These are phyloP conservation scores for Drosophila quinaria DNA, from an alignment of 2,888 invertebrate genomes.

Conservation along the genomic window DNA sequence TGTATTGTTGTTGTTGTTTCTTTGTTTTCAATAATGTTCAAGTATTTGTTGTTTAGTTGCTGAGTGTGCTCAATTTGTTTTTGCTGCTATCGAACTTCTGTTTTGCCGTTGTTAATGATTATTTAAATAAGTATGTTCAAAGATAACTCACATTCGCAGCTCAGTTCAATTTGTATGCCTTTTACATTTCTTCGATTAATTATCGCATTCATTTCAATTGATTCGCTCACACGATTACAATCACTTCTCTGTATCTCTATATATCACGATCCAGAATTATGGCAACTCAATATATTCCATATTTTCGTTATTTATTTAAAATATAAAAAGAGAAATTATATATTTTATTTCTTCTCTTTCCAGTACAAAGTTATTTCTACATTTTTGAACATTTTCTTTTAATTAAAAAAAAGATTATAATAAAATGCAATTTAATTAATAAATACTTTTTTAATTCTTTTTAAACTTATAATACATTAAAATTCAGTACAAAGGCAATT, in stretches of 20 bases:
- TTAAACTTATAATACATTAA: too few species aligned
- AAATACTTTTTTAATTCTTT: too few species aligned
- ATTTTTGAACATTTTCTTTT: too few species aligned
- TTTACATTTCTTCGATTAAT: conserved; percentile 14
- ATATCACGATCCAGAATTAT: not conserved
- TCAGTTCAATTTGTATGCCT: conserved; percentile 14
- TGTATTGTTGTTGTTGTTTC: conserved; percentile 33
- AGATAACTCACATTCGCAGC: conserved; percentile 51
- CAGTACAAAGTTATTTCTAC: too few species aligned
- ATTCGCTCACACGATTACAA: conserved; percentile 14
- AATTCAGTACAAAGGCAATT: too few species aligned
- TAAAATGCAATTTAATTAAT: too few species aligned
- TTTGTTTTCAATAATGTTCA: conserved; percentile 48
- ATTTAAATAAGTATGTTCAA: conserved; percentile 65
- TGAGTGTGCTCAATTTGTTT: conserved; percentile 41
- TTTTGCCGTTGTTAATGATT: conserved; percentile 53
- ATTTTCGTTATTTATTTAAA: not conserved
- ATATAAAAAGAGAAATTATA: too few species aligned
- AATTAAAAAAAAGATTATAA: too few species aligned
- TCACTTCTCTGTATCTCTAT: not conserved
- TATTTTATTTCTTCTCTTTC: too few species aligned
- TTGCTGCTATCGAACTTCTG: conserved; percentile 65
- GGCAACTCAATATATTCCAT: not conserved
- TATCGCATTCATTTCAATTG: conserved; percentile 17
- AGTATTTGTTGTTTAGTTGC: conserved; percentile 51